Evolutionary conservation across 2,113 vertebrate species (phyloP).

Genomic region (Elaphurus davidianus): DNA sequence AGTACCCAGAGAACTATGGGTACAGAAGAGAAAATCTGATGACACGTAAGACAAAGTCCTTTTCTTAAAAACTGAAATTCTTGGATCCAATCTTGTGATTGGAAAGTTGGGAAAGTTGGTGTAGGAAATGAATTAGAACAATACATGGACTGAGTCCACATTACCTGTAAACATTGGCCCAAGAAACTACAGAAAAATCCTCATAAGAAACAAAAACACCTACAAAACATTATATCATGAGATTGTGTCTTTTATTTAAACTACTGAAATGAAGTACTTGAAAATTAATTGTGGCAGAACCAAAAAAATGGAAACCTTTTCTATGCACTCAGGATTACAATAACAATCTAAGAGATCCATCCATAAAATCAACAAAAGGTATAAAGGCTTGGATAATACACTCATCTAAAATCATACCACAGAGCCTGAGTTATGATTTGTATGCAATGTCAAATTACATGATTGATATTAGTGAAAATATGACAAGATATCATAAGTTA

Average conservation of each 20-base stretch:
- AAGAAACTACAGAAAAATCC: background rate
- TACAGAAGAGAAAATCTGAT: background rate
- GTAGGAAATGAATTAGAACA: background rate
- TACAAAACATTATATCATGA: background rate
- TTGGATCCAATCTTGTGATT: background rate
- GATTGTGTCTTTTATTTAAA: background rate
- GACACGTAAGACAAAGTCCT: background rate
- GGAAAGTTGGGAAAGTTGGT: background rate
- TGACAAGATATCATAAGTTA: background rate
- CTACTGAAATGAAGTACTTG: background rate
- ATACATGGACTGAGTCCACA: background rate
- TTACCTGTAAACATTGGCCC: background rate
- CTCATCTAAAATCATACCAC: background rate
- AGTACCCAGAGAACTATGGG: background rate
- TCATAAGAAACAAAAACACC: background rate
- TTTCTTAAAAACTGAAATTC: background rate
- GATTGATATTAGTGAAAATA: background rate
- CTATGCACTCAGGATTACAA: background rate
- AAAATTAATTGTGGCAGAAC: background rate
- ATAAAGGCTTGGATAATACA: background rate
- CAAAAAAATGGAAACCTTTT: background rate
- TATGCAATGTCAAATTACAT: background rate
- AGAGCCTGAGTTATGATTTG: background rate
- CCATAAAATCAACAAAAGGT: background rate
- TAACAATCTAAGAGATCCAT: background rate